Evolutionary conservation across 2,888 invertebrate genomes (phyloP).

Genomic region (Idaea biselata): DNA sequence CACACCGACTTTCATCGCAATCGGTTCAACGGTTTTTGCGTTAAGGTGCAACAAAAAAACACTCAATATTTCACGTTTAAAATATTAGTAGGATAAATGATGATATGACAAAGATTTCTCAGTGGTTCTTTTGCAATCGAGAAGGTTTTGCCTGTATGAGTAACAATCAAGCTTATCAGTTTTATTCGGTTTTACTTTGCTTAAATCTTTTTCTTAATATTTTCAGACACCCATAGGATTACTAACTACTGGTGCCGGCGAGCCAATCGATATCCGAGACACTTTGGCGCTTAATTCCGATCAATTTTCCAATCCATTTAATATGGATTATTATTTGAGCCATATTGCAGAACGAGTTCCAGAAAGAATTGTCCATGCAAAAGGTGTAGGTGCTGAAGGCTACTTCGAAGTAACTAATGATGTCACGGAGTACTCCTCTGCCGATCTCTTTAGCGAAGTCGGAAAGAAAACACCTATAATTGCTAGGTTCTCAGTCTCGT

Average conservation of each 20-base stretch:
- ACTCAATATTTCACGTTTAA: too few species aligned
- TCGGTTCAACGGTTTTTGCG: too few species aligned
- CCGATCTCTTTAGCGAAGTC: conserved; percentile 85
- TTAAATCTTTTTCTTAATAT: too few species aligned
- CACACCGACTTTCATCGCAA: too few species aligned
- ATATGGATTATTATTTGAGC: conserved; percentile 51
- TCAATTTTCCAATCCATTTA: conserved; percentile 36
- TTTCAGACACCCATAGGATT: conserved; percentile 74
- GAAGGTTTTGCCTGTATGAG: too few species aligned
- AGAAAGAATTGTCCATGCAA: conserved; percentile 94
- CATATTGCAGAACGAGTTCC: conserved; percentile 90
- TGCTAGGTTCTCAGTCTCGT: conserved; percentile 87
- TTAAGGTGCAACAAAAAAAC: too few species aligned
- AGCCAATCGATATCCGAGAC: conserved; percentile 86
- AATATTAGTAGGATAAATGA: too few species aligned
- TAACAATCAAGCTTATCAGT: too few species aligned
- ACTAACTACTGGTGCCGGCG: conserved; percentile 87
- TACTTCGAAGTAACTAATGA: conserved; percentile 92
- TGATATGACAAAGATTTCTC: too few species aligned
- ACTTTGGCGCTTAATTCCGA: conserved; percentile 87
- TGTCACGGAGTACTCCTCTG: conserved; percentile 87
- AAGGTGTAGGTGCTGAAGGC: conserved; percentile 92
- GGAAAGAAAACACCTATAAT: conserved; percentile 90
- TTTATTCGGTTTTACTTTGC: too few species aligned
- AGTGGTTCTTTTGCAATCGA: too few species aligned